Evolutionary conservation across 2,888 invertebrate species (phyloP).

Genomic region (Vanessa cardui): DNA sequence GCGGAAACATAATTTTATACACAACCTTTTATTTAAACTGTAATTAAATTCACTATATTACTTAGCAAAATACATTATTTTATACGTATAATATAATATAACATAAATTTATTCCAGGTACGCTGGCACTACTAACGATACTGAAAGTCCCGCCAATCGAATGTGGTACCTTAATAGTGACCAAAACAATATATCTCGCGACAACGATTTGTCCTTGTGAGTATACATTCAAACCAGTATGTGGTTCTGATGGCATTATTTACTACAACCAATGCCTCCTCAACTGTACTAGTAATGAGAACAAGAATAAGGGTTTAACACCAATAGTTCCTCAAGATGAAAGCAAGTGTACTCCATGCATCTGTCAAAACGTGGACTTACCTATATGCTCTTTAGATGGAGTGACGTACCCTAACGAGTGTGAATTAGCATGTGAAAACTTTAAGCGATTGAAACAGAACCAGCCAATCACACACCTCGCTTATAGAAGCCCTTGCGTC

Average conservation of each 20-base stretch:
- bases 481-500: conserved; percentile 42
- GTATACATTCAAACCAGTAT: conserved; percentile 44
- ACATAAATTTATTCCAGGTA: conserved; percentile 1
- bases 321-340: conserved; percentile 21
- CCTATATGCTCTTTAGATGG: conserved; percentile 55
- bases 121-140: conserved; percentile 4
- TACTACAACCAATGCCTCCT: conserved; percentile 42
- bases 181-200: conserved; percentile 15
- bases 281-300: conserved; percentile 36
- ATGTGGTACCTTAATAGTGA: conserved; percentile 13
- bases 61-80: too few relatives aligned
- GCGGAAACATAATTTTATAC: too few relatives aligned
- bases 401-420: conserved; percentile 44
- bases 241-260: conserved; percentile 47
- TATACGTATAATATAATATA: neutral
- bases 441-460: conserved; percentile 34
- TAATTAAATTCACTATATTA: too few relatives aligned
- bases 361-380: conserved; percentile 41
- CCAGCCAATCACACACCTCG: conserved; percentile 37
- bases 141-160: neutral
- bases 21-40: too few relatives aligned
- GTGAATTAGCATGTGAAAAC: conserved; percentile 45
- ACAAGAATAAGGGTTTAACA: conserved; percentile 13
- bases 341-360: conserved; percentile 37
- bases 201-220: conserved; percentile 41